phyloP scores from a whole-genome alignment of 1,140 invertebrate genomes.

The Bilobella aurantiaca region DNA sequence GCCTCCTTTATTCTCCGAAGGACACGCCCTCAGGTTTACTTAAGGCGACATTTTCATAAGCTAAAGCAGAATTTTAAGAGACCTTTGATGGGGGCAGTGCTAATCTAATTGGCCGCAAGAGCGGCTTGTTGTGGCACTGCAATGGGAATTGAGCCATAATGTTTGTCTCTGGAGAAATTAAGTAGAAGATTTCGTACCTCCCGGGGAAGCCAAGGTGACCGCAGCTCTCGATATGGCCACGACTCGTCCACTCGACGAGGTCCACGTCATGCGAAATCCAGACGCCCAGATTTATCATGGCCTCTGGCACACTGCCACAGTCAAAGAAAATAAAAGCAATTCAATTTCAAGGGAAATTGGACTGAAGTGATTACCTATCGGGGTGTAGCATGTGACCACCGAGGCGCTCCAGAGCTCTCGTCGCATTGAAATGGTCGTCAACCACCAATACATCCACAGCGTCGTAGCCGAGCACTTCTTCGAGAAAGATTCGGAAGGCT shows the following conservation, averaged over 20 bases:
- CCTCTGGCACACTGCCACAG: slow-evolving; percentile 44
- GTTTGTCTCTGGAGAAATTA: neutral
- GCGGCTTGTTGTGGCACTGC: too few relatives aligned
- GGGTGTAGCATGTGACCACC: neutral
- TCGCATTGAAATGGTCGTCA: slow-evolving; percentile 31
- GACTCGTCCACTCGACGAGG: slow-evolving; percentile 38
- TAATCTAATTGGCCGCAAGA: too few relatives aligned
- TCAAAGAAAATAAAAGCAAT: slow-evolving; percentile 29
- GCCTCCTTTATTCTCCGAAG: too few relatives aligned
- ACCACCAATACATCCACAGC: slow-evolving; percentile 37
- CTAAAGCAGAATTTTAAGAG: too few relatives aligned
- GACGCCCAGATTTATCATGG: slow-evolving; percentile 61
- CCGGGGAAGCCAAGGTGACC: slow-evolving; percentile 52
- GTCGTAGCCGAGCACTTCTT: slow-evolving; percentile 41
- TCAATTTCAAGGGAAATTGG: neutral
- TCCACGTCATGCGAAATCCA: slow-evolving; percentile 53
- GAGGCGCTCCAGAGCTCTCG: slow-evolving; percentile 4
- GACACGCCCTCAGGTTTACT: too few relatives aligned
- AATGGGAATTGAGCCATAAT: too few relatives aligned
- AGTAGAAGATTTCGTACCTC: slow-evolving; percentile 37
- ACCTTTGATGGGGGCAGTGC: too few relatives aligned
- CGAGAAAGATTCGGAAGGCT: slow-evolving; percentile 40
- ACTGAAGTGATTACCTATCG: neutral
- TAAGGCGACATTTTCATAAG: too few relatives aligned
- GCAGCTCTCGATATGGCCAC: slow-evolving; percentile 45